phyloP scores from a whole-genome alignment of 2,797 vertebrate species.

The Capromys pilorides region DNA sequence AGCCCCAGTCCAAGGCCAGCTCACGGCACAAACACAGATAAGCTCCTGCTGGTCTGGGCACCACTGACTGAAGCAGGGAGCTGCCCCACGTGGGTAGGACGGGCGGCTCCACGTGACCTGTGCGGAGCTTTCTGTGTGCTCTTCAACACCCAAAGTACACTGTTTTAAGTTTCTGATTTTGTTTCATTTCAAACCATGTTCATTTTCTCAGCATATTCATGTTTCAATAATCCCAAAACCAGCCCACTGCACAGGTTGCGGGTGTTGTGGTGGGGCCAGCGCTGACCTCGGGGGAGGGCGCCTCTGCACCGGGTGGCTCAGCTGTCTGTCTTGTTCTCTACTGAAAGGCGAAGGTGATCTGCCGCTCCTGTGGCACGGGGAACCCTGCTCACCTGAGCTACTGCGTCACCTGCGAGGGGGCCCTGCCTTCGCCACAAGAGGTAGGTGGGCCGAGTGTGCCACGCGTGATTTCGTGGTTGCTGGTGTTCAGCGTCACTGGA shows the following conservation, averaged over 20 bases:
- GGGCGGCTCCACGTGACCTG: not conserved
- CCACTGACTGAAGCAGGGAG: not conserved
- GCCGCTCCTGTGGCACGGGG: slow-evolving; percentile 90
- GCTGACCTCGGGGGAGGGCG: not conserved
- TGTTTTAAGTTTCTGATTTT: not conserved
- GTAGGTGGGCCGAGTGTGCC: slow-evolving; percentile 81
- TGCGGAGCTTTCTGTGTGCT: not conserved
- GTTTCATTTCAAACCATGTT: slow-evolving; percentile 54
- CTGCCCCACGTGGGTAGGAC: not conserved
- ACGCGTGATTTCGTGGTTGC: not conserved
- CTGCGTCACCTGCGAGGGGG: slow-evolving; percentile 92
- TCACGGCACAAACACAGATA: not conserved
- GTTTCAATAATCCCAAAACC: not conserved
- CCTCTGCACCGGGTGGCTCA: slow-evolving; percentile 31
- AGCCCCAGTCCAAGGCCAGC: not conserved
- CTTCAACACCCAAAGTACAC: not conserved
- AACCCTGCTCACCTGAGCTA: slow-evolving; percentile 89
- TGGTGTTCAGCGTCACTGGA: not conserved
- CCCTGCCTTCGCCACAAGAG: slow-evolving; percentile 83
- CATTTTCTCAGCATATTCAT: not conserved
- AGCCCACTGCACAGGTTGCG: not conserved
- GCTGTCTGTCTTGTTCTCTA: slow-evolving; percentile 65
- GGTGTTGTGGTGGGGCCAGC: not conserved
- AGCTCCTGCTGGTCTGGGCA: not conserved
- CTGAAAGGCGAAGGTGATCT: slow-evolving; percentile 90